A percentile compares a stretch with the other conserved stretches of the same genome.
Evolutionary conservation across 2,797 vertebrate species (phyloP).

Genomic region (Ficedula albicollis): DNA sequence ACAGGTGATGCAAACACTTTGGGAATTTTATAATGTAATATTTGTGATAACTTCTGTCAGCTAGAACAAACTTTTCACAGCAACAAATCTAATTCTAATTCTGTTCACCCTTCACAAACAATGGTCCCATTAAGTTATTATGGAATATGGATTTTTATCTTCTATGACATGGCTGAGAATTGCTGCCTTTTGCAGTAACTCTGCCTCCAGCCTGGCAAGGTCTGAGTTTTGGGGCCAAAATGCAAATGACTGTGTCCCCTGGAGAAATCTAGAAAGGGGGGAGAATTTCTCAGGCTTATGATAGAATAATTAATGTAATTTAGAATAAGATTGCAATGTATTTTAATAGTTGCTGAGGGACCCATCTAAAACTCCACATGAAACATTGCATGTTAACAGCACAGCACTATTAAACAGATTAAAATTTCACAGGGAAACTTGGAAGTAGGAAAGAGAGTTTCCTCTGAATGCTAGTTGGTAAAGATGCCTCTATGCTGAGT

Average conservation of each 20-base stretch:
- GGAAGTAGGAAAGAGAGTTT: not conserved
- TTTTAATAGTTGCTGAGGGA: not conserved
- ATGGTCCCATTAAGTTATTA: not conserved
- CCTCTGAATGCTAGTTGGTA: not conserved
- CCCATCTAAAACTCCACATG: not conserved
- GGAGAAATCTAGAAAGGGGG: not conserved
- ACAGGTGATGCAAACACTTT: not conserved
- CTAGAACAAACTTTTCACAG: not conserved
- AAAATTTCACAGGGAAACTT: not conserved
- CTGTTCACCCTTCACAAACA: not conserved
- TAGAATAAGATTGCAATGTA: not conserved
- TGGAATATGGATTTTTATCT: not conserved
- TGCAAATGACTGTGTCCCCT: not conserved
- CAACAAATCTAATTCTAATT: not conserved
- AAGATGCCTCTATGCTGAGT: not conserved
- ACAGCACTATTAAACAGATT: not conserved
- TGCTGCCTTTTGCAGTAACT: not conserved
- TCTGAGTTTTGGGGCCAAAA: not conserved
- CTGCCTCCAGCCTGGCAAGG: not conserved
- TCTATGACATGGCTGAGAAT: not conserved
- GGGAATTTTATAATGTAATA: not conserved
- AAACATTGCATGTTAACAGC: not conserved
- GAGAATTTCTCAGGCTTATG: not conserved
- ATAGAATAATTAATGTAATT: not conserved
- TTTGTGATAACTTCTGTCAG: not conserved